These are phyloP conservation scores for Lota lota DNA, from an alignment of 2,113 vertebrate species.

Conservation along the genomic window DNA sequence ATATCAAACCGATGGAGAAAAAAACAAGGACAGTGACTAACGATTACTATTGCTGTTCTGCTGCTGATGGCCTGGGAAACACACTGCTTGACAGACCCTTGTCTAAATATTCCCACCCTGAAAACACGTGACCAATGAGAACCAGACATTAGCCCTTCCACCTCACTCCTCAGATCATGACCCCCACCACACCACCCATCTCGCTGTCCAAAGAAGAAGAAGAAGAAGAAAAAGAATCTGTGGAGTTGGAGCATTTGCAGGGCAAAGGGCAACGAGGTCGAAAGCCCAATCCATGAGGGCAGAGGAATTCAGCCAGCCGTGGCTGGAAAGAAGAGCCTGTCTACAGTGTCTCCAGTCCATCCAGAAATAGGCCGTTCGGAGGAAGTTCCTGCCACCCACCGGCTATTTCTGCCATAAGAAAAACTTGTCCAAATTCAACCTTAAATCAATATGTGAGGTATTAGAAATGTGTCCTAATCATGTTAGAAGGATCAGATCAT, in stretches of 20 bases:
- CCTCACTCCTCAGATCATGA: constrained; percentile 36
- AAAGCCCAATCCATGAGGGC: constrained; percentile 48
- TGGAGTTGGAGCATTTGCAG: constrained; percentile 58
- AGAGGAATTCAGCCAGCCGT: constrained; percentile 60
- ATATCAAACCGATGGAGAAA: not conserved
- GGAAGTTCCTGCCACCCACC: constrained; percentile 51
- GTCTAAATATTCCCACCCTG: constrained; percentile 20
- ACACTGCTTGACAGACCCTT: constrained; percentile 18
- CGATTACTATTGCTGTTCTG: not conserved
- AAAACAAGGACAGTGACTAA: not conserved
- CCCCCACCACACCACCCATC: constrained; percentile 17
- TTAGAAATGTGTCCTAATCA: constrained; percentile 18
- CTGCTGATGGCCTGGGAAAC: constrained; percentile 9
- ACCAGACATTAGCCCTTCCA: constrained; percentile 18
- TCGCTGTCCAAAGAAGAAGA: constrained; percentile 38
- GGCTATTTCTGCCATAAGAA: constrained; percentile 24
- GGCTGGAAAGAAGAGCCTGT: constrained; percentile 67
- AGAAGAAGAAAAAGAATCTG: constrained; percentile 37
- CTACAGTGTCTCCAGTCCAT: constrained; percentile 46
- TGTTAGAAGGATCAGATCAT: constrained; percentile 10
- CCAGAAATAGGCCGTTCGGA: constrained; percentile 58
- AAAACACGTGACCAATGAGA: constrained; percentile 30
- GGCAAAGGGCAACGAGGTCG: constrained; percentile 55
- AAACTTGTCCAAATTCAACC: not conserved
- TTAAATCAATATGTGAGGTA: constrained; percentile 5